phyloP scores from a whole-genome alignment of 2,113 vertebrate genomes.

The Chloroceryle aenea region DNA sequence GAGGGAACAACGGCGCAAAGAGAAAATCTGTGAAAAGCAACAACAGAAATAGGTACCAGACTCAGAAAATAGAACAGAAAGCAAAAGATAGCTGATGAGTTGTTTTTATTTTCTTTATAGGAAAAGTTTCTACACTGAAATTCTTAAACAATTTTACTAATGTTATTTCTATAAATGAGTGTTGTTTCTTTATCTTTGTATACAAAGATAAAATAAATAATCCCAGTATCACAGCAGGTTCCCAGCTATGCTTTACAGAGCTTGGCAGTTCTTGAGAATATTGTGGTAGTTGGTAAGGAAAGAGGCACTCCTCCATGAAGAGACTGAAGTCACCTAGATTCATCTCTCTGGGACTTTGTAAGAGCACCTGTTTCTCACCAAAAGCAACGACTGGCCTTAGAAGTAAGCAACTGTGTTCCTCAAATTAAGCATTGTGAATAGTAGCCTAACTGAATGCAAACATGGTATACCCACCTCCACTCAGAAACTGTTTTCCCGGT shows the following conservation, averaged over 20 bases:
- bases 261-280: background rate
- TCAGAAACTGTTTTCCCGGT: background rate
- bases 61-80: background rate
- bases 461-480: background rate
- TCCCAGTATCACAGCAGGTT: rapidly evolving
- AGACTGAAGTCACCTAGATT: background rate
- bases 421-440: background rate
- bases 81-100: background rate
- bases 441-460: background rate
- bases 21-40: background rate
- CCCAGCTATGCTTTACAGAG: background rate
- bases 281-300: rapidly evolving
- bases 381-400: background rate
- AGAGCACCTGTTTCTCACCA: background rate
- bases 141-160: background rate
- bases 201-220: background rate
- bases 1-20: background rate
- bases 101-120: background rate
- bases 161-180: background rate
- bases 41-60: background rate
- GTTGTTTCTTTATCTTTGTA: background rate
- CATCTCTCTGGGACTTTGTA: background rate
- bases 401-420: background rate
- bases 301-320: background rate
- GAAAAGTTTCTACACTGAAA: background rate